Evolutionary conservation across 1,140 invertebrate species (phyloP).

Genomic region (Pseudomyrmex concolor): DNA sequence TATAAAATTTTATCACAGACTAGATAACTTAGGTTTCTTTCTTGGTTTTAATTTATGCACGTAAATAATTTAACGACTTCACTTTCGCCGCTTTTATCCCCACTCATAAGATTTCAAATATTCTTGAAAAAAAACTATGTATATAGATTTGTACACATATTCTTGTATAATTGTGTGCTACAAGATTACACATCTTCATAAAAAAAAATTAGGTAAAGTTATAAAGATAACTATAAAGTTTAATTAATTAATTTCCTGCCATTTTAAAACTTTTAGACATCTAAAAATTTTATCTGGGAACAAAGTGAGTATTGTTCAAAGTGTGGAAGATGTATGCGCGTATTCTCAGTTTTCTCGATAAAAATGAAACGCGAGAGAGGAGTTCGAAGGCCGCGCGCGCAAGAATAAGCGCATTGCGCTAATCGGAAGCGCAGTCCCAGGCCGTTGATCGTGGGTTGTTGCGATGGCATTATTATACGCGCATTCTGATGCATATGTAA

Average conservation of each 20-base stretch:
- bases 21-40: background rate
- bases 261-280: background rate
- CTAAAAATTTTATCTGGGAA: background rate
- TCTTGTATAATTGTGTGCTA: background rate
- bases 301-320: background rate
- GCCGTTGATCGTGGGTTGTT: constrained; percentile 44
- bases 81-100: constrained; percentile 31
- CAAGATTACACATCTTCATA: no score
- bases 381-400: constrained; percentile 19
- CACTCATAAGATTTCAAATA: background rate
- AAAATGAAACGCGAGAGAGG: constrained; percentile 21
- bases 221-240: background rate
- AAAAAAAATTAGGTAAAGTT: no score
- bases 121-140: background rate
- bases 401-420: constrained; percentile 50
- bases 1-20: background rate
- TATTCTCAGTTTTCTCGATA: no score
- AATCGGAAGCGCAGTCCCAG: constrained; percentile 47
- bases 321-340: background rate
- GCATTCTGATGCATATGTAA: constrained; percentile 60
- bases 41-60: constrained; percentile 30
- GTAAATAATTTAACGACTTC: background rate
- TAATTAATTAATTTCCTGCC: background rate
- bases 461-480: constrained; percentile 51
- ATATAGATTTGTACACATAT: background rate